Conservation (phyloP, 2,113 vertebrate genomes). For the Camelus bactrianus region DNA sequence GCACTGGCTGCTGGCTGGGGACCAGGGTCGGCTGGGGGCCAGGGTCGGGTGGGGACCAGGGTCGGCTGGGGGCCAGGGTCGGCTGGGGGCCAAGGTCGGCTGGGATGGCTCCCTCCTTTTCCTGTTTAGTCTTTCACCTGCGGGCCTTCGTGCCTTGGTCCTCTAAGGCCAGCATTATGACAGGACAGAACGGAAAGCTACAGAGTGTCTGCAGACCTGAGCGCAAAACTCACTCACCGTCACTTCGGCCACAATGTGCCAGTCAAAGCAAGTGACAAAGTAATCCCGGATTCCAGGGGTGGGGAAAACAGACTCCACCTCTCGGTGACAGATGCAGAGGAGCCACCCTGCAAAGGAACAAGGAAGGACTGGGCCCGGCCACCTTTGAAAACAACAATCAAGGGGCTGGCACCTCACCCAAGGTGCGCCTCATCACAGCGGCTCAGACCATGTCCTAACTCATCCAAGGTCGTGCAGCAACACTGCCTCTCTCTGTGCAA, state of each 20-base stretch:
- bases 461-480: not conserved
- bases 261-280: not conserved
- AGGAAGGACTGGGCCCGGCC: accelerated
- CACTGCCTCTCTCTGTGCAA: not conserved
- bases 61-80: not conserved
- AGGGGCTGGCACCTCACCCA: not conserved
- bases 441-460: not conserved
- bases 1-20: not conserved
- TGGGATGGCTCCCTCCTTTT: not conserved
- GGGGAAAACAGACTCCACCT: not conserved
- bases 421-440: not conserved
- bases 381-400: not conserved
- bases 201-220: not conserved
- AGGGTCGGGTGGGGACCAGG: not conserved
- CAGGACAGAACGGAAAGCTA: not conserved
- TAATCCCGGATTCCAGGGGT: not conserved
- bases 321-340: not conserved
- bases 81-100: not conserved
- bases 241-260: not conserved
- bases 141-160: not conserved
- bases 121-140: not conserved
- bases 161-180: not conserved
- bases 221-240: not conserved
- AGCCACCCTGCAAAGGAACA: not conserved
- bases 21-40: not conserved